Evolutionary conservation across 2,888 invertebrate species (phyloP).

Genomic region (Leucophora obtusa): DNA sequence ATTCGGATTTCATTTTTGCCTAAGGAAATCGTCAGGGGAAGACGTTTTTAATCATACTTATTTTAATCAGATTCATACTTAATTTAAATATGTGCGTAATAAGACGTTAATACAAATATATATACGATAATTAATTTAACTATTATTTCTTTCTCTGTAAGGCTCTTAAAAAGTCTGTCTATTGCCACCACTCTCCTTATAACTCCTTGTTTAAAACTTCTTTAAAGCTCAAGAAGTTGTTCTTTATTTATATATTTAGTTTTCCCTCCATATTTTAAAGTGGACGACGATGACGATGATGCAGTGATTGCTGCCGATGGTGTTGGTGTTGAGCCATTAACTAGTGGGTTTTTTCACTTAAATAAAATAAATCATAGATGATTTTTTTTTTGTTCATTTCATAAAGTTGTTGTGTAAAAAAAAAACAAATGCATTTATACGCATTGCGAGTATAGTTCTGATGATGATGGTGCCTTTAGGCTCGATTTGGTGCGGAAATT

Average conservation of each 20-base stretch:
- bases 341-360: slow-evolving; percentile 59
- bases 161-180: background rate
- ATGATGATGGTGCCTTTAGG: slow-evolving; percentile 49
- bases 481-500: slow-evolving; percentile 59
- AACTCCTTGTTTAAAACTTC: slow-evolving; percentile 22
- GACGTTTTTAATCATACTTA: too few relatives aligned
- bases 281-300: slow-evolving; percentile 48
- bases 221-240: slow-evolving; percentile 40
- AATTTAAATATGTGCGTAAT: too few relatives aligned
- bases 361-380: slow-evolving; percentile 61
- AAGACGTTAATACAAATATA: too few relatives aligned
- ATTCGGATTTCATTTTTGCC: too few relatives aligned
- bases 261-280: slow-evolving; percentile 41
- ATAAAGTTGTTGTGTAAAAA: background rate
- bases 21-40: too few relatives aligned
- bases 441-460: slow-evolving; percentile 52
- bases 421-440: slow-evolving; percentile 47
- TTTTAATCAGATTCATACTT: too few relatives aligned
- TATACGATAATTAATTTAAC: too few relatives aligned
- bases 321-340: slow-evolving; percentile 58
- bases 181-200: background rate
- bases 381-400: slow-evolving; percentile 38
- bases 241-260: slow-evolving; percentile 41
- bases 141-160: too few relatives aligned
- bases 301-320: slow-evolving; percentile 58